Evolutionary conservation across 2,797 vertebrate genomes (phyloP), one percentile per base, ranked within the genome.

Genomic region (Chelon labrosus): DNA sequence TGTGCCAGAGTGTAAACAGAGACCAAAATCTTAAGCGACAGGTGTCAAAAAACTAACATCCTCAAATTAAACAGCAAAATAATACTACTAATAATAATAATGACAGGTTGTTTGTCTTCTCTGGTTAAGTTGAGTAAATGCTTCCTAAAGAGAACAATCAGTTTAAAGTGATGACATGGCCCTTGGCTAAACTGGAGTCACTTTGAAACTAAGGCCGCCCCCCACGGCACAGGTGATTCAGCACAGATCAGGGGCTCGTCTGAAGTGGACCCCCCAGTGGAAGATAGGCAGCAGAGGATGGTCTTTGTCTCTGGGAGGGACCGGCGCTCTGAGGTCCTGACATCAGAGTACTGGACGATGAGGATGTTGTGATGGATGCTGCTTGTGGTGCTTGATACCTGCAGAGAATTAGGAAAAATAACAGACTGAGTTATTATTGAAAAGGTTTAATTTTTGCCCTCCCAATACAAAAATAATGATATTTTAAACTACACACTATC

Each of bases 321-420:
- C 92, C 52, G 7, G 91, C 66, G 16, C 77, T 84, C 22, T 94
- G 92, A 83, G 93, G 84, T 75, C 89, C 88, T 35, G 95, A 90
- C 63, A 90, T 80, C 72, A 96, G 85, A n/a, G 95, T 90, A 61
- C 89, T 93, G 55, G 95, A 95, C 17, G 96, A 95, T 49, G 95
- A 81, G 7, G 97, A 96, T n/a, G 96, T 92, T 0, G 95, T 81
- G 74, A 96, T 83, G 52, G 94, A 92, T 3, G 96, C 92, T 41
- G 92, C 91, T 92, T 94, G 95, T 17, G 94, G 86, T 37, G 92
- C 85, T 67, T 94, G 93, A 85, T 93, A 94, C 91, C 95, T 95
- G 85, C 25, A 60, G 44, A 49, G 8, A n/a, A 60, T 20, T 20
- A 31, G 37, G 57, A 61, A 31, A 55, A 69, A 39, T 56, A 73